These are phyloP conservation scores for Smutsia temminckii DNA, from an alignment of 2,797 vertebrate species.

Conservation along the genomic window DNA sequence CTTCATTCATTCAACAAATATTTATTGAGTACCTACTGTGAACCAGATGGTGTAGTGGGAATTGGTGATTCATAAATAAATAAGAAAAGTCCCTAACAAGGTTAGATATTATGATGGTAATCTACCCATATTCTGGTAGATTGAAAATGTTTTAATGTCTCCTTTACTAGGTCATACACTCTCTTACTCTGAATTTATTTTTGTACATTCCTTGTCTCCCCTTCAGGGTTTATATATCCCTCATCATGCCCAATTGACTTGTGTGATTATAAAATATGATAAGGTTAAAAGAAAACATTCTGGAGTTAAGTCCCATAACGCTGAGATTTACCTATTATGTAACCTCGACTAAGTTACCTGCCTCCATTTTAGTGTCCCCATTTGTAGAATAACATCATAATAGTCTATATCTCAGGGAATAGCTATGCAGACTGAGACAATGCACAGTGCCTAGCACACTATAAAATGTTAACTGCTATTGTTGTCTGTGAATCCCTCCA, in stretches of 20 bases:
- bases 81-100: constrained; percentile 52
- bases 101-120: constrained; percentile 42
- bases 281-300: background rate
- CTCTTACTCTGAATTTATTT: background rate
- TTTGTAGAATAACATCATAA: background rate
- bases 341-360: background rate
- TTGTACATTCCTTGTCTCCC: background rate
- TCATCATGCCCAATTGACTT: background rate
- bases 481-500: background rate
- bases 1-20: constrained; percentile 49
- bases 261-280: background rate
- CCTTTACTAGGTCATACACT: background rate
- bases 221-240: background rate
- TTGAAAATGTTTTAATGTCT: constrained; percentile 22
- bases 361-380: background rate
- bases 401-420: background rate
- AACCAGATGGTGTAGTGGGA: constrained; percentile 30
- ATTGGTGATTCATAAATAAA: constrained; percentile 46
- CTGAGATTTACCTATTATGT: background rate
- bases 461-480: background rate
- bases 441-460: background rate
- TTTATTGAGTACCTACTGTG: constrained; percentile 53
- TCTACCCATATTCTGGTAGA: background rate
- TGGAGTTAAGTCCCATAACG: background rate
- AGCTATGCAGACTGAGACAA: background rate